phyloP scores from a whole-genome alignment of 2,113 vertebrate species.

The Cavia aperea region DNA sequence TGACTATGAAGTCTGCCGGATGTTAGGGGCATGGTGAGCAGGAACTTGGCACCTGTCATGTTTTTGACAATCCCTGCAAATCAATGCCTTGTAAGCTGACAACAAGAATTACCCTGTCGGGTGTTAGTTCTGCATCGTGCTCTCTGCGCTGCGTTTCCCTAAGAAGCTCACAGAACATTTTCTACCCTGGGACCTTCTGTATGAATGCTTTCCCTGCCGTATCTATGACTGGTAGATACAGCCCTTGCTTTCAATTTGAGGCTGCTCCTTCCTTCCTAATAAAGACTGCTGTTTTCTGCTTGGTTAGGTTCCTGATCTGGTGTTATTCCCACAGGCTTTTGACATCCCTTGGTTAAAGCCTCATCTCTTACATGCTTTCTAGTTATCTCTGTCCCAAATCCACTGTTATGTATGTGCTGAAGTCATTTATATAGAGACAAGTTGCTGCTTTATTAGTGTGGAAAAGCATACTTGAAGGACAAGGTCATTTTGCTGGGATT shows the following conservation, averaged over 20 bases:
- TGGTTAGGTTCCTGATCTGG: conserved; percentile 33
- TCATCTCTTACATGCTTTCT: conserved; percentile 39
- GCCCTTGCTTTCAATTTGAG: conserved; percentile 35
- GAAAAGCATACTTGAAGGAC: conserved; percentile 6
- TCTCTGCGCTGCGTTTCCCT: conserved; percentile 44
- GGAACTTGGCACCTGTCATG: conserved; percentile 3
- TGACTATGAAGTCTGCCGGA: background rate
- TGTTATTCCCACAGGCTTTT: conserved; percentile 59
- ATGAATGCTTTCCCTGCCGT: conserved; percentile 39
- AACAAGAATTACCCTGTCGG: conserved; percentile 58
- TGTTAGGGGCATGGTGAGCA: background rate
- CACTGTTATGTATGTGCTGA: conserved; percentile 40
- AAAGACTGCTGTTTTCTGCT: conserved; percentile 65
- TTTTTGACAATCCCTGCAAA: conserved; percentile 52
- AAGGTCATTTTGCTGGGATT: background rate
- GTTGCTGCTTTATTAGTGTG: background rate
- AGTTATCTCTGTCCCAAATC: conserved; percentile 53
- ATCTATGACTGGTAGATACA: conserved; percentile 51
- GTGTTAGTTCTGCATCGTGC: conserved; percentile 57
- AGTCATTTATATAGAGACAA: background rate
- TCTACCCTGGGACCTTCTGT: conserved; percentile 59
- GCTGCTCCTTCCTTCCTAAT: conserved; percentile 45
- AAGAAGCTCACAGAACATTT: conserved; percentile 59
- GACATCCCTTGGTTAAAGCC: conserved; percentile 52
- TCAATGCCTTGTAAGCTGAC: conserved; percentile 58